phyloP scores from a whole-genome alignment of 1,140 invertebrate genomes.

The Pogonomyrmex barbatus region DNA sequence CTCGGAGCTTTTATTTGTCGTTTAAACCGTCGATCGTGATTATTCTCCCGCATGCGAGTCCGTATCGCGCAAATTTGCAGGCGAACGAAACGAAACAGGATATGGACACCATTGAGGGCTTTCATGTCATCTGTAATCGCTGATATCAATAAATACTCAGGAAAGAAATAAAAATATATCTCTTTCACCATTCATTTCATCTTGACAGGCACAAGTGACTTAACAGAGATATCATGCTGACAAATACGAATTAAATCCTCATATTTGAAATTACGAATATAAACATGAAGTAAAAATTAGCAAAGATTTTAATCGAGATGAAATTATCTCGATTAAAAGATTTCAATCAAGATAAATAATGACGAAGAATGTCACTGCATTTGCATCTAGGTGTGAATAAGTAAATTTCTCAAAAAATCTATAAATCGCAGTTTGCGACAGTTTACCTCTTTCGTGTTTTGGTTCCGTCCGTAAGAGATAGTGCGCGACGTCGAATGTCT shows the following conservation, averaged over 20 bases:
- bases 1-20: slow-evolving; percentile 44
- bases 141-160: neutral
- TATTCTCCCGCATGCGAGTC: slow-evolving; percentile 29
- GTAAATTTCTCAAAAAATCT: neutral
- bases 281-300: neutral
- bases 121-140: neutral
- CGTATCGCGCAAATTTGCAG: slow-evolving; percentile 24
- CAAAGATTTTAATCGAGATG: neutral
- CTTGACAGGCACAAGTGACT: neutral
- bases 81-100: slow-evolving; percentile 9
- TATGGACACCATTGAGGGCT: slow-evolving; percentile 6
- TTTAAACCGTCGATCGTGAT: slow-evolving; percentile 48
- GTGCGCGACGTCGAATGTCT: neutral
- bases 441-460: neutral
- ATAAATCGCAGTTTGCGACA: neutral
- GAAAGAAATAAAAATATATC: neutral
- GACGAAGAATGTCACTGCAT: neutral
- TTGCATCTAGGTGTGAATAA: neutral
- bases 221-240: neutral
- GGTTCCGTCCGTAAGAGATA: neutral
- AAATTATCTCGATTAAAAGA: too few species aligned
- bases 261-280: neutral
- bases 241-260: neutral
- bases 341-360: neutral
- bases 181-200: neutral